Evolutionary conservation across 2,888 invertebrate species (phyloP).

Genomic region (Apamea monoglypha): DNA sequence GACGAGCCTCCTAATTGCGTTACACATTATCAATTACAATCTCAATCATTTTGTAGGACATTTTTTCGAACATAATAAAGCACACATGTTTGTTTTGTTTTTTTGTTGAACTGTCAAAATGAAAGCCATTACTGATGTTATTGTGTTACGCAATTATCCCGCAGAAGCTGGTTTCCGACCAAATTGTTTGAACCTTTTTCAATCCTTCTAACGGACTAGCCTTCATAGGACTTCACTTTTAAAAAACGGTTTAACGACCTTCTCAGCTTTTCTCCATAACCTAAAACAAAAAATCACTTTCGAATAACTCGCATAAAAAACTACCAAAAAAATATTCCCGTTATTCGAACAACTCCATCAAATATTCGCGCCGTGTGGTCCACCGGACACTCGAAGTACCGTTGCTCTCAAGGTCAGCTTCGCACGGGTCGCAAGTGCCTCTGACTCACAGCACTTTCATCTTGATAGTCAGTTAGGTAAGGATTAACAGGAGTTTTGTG

Average conservation of each 20-base stretch:
- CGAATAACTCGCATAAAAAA: constrained; percentile 33
- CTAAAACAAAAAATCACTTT: not conserved
- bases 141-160: no score
- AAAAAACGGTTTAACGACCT: not conserved
- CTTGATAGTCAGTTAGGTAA: constrained; percentile 58
- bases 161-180: no score
- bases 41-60: no score
- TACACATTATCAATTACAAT: no score
- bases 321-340: not conserved
- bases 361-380: constrained; percentile 65
- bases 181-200: no score
- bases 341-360: constrained; percentile 30
- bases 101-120: no score
- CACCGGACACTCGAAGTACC: constrained; percentile 40
- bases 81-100: no score
- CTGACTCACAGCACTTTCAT: constrained; percentile 78
- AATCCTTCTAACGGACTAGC: no score
- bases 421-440: constrained; percentile 51
- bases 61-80: no score
- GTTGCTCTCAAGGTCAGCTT: constrained; percentile 74
- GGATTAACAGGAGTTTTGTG: constrained; percentile 47
- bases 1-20: no score
- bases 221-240: not conserved
- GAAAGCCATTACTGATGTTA: no score
- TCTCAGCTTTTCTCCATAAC: not conserved